phyloP scores from a whole-genome alignment of 2,113 vertebrate genomes.

The Puma concolor region DNA sequence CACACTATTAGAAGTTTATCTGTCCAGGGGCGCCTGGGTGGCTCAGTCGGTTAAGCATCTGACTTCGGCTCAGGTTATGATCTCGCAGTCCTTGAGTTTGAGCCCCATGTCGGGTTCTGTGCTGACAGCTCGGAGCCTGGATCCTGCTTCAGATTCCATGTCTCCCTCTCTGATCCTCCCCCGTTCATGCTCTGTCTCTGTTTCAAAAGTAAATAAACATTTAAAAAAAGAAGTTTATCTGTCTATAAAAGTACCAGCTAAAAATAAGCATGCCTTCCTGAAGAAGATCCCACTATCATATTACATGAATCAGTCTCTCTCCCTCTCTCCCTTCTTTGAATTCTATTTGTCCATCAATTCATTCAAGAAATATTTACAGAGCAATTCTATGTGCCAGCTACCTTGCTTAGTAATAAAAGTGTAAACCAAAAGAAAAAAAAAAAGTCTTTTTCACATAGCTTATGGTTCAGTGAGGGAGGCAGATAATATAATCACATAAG shows the following conservation, averaged over 20 bases:
- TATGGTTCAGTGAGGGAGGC: not conserved
- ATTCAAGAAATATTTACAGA: not conserved
- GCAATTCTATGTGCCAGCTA: not conserved
- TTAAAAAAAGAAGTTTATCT: not conserved
- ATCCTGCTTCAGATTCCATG: no score
- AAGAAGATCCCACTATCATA: not conserved
- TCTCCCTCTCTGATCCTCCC: no score
- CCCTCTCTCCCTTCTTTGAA: not conserved
- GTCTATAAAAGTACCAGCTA: not conserved
- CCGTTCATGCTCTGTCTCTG: no score
- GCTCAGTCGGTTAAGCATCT: no score
- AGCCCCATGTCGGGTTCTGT: no score
- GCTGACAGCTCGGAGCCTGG: no score
- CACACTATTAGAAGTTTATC: not conserved
- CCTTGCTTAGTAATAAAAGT: not conserved
- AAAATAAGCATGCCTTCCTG: not conserved
- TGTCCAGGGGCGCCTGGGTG: not conserved
- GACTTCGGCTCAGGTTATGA: no score
- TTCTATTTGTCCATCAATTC: not conserved
- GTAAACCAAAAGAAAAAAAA: not conserved
- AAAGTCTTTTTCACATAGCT: not conserved
- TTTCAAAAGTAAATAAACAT: no score
- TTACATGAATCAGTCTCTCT: not conserved
- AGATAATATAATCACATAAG: not conserved
- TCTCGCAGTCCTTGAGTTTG: no score